Evolutionary conservation across 2,888 invertebrate genomes (phyloP).

Genomic region (Phyto melanocephala): DNA sequence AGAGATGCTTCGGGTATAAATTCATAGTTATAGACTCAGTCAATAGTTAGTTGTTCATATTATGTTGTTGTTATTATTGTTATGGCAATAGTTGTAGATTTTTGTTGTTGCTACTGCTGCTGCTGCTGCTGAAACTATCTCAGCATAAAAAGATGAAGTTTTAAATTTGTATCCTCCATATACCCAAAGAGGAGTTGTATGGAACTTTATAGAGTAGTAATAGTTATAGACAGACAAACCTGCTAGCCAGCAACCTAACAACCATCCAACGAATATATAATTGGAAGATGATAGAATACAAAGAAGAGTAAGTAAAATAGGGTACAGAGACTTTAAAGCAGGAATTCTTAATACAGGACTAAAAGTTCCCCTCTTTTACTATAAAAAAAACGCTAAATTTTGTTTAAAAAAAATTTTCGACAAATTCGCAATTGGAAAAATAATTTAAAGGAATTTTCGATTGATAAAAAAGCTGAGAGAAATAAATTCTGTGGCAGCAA

Average conservation of each 20-base stretch:
- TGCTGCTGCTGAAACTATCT: constrained; percentile 31
- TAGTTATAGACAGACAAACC: constrained; percentile 19
- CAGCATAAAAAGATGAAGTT: constrained; percentile 39
- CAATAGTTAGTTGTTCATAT: background rate
- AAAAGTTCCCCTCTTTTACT: too few relatives aligned
- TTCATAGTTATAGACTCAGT: constrained; percentile 9
- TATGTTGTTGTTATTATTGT: constrained; percentile 16
- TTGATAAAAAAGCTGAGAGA: too few relatives aligned
- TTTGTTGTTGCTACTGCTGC: constrained; percentile 58
- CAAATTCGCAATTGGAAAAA: too few relatives aligned
- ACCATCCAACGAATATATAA: background rate
- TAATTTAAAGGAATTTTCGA: too few relatives aligned
- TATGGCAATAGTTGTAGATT: constrained; percentile 67
- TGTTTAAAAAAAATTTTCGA: too few relatives aligned
- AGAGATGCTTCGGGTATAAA: constrained; percentile 58
- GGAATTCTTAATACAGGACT: too few relatives aligned
- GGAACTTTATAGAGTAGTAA: background rate
- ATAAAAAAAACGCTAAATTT: too few relatives aligned
- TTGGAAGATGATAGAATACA: constrained; percentile 25
- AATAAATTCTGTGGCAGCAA: too few relatives aligned
- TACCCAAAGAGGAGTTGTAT: constrained; percentile 17
- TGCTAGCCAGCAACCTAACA: background rate
- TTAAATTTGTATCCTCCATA: constrained; percentile 16
- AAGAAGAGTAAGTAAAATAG: background rate
- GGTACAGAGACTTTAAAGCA: constrained; percentile 29